phyloP scores from a whole-genome alignment of 1,140 invertebrate species.

The Scaptomyza graminum region DNA sequence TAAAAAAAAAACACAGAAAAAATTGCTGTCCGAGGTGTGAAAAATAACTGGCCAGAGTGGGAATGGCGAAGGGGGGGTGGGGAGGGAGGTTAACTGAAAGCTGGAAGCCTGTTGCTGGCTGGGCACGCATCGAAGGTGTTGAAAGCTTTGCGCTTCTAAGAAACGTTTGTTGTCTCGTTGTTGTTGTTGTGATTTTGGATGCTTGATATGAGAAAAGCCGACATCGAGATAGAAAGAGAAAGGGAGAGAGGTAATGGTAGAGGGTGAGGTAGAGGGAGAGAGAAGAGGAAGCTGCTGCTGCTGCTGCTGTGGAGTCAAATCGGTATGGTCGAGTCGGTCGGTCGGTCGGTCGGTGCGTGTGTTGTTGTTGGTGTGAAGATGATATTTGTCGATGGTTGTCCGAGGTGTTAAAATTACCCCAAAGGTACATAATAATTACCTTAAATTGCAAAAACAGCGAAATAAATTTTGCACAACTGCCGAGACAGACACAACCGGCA shows the following conservation, averaged over 20 bases:
- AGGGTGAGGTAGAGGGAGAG: not conserved
- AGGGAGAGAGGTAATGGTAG: not conserved
- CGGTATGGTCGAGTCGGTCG: conserved; percentile 1
- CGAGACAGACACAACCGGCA: conserved; percentile 36
- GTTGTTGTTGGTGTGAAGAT: conserved; percentile 50
- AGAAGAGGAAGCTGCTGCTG: not conserved
- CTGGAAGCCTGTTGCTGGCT: conserved; percentile 47
- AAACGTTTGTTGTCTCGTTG: conserved; percentile 73
- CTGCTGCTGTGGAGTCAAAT: conserved; percentile 14
- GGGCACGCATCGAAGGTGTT: conserved; percentile 78
- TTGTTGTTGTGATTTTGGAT: conserved; percentile 62
- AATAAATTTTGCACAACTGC: conserved; percentile 70
- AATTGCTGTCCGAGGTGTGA: conserved; percentile 82
- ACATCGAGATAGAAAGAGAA: not conserved
- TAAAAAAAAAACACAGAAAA: conserved; percentile 4
- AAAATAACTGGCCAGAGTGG: conserved; percentile 75
- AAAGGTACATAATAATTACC: conserved; percentile 84
- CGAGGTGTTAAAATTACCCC: conserved; percentile 84
- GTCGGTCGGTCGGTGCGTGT: not conserved
- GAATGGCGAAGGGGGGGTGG: not conserved
- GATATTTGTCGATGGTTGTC: conserved; percentile 83
- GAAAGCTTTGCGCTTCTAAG: conserved; percentile 80
- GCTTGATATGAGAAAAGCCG: conserved; percentile 57
- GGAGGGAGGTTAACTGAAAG: not conserved
- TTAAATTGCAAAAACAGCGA: conserved; percentile 83